Evolutionary conservation across 2,888 invertebrate species (phyloP).

Genomic region (Pharmacophagus antenor): DNA sequence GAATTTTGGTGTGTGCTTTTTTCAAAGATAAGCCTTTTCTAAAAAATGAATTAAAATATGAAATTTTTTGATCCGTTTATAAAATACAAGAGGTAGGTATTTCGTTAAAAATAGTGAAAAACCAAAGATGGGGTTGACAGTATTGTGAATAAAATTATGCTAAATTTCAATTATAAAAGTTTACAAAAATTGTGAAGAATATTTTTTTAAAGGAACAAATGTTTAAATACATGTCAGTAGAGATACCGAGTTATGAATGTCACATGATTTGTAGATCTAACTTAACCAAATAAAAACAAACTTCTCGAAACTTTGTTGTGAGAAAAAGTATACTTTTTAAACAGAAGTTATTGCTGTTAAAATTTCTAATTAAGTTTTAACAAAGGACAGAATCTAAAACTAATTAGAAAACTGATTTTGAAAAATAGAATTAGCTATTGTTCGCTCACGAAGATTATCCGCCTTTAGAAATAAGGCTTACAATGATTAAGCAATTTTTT

Average conservation of each 20-base stretch:
- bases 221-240: no score
- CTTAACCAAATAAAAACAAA: no score
- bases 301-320: no score
- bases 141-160: conserved; percentile 16
- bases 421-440: conserved; percentile 34
- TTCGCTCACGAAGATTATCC: conserved; percentile 69
- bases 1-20: conserved; percentile 22
- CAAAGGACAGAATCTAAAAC: neutral
- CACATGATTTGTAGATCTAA: no score
- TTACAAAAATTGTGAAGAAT: neutral
- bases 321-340: neutral
- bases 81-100: neutral
- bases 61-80: conserved; percentile 21
- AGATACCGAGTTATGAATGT: no score
- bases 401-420: conserved; percentile 3
- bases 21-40: conserved; percentile 1
- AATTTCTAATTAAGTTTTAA: no score
- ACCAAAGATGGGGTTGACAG: conserved; percentile 29
- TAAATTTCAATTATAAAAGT: neutral
- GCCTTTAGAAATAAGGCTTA: conserved; percentile 69
- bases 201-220: neutral
- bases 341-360: no score
- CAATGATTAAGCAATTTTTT: conserved; percentile 44
- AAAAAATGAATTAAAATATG: conserved; percentile 15
- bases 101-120: conserved; percentile 20